A percentile compares a stretch with the other conserved stretches of the same genome.
Evolutionary conservation across 2,113 vertebrate genomes (phyloP).

Genomic region (Plecotus auritus): DNA sequence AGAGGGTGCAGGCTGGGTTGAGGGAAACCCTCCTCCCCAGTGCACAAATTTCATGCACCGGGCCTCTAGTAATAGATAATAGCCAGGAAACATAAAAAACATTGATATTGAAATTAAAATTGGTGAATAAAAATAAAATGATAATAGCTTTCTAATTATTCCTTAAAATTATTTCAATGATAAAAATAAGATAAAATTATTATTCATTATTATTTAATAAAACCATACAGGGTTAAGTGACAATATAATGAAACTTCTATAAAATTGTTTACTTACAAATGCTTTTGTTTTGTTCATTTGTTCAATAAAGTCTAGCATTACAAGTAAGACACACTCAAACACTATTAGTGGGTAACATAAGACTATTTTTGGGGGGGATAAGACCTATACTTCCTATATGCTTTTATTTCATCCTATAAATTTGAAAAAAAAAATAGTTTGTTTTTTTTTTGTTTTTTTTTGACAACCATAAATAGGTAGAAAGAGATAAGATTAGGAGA

Average conservation of each 20-base stretch:
- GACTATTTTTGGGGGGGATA: not conserved
- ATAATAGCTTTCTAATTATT: not conserved
- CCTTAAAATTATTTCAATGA: not conserved
- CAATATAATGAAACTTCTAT: not conserved
- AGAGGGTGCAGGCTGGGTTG: too few species aligned
- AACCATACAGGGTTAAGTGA: not conserved
- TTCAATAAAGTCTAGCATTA: not conserved
- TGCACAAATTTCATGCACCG: too few species aligned
- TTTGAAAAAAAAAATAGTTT: not conserved
- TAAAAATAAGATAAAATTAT: not conserved
- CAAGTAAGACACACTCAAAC: not conserved
- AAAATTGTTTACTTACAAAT: not conserved
- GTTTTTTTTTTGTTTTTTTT: not conserved
- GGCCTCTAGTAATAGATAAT: not conserved
- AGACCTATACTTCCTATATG: not conserved
- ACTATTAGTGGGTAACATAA: not conserved
- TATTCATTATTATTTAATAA: not conserved
- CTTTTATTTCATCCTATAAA: not conserved
- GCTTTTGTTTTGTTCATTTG: not conserved
- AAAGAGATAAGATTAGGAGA: not conserved
- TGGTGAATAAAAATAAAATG: not conserved
- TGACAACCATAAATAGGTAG: not conserved
- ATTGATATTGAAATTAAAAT: not conserved
- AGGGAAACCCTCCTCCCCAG: too few species aligned
- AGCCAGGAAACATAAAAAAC: not conserved